phyloP scores from a whole-genome alignment of 2,797 vertebrate species.

The Falco berigora region DNA sequence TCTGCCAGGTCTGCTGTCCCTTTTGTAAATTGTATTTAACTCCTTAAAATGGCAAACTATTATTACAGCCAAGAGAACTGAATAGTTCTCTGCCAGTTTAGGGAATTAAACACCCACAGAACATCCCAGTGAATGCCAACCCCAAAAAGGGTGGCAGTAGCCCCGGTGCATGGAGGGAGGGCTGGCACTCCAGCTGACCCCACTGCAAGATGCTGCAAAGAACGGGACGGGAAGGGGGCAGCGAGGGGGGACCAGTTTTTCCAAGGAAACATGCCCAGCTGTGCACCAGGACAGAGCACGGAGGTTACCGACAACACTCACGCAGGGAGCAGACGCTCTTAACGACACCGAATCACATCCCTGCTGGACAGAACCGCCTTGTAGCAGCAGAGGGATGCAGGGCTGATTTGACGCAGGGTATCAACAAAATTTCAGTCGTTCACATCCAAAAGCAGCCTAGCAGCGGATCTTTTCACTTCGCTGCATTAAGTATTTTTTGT shows the following conservation, averaged over 20 bases:
- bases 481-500: background rate
- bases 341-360: background rate
- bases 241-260: background rate
- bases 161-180: background rate
- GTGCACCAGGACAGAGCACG: background rate
- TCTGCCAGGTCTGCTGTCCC: background rate
- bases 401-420: background rate
- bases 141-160: background rate
- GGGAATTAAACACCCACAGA: background rate
- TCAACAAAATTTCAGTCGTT: accelerated
- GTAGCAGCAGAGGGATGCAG: no score
- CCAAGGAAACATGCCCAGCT: background rate
- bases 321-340: background rate
- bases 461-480: background rate
- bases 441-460: background rate
- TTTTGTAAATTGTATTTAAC: background rate
- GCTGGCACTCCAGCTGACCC: background rate
- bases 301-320: background rate
- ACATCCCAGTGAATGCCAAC: background rate
- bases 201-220: background rate
- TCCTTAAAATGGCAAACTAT: background rate
- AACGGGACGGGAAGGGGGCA: background rate
- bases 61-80: background rate
- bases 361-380: background rate
- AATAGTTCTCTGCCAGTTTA: background rate